phyloP scores from a whole-genome alignment of 2,797 vertebrate genomes.

The Coregonus sp. region DNA sequence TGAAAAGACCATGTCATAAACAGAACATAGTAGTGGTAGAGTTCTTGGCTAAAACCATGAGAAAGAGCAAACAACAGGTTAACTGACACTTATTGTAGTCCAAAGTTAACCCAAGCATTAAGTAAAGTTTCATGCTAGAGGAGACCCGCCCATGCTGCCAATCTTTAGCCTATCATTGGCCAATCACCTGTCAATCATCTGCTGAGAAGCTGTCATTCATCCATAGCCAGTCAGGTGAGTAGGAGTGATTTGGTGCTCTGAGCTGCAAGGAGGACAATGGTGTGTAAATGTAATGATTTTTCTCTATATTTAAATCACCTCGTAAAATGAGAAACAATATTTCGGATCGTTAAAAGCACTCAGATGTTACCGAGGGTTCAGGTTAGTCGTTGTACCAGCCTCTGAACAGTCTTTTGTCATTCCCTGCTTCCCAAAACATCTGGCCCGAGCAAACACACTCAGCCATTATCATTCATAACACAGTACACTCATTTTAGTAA shows the following conservation, averaged over 20 bases:
- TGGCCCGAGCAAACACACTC: neutral
- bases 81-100: neutral
- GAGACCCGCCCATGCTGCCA: neutral
- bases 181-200: constrained; percentile 28
- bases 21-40: no score
- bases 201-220: neutral
- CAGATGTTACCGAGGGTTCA: neutral
- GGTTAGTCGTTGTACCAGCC: neutral
- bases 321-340: neutral
- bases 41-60: no score
- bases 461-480: neutral
- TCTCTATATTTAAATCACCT: neutral
- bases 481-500: neutral
- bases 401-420: neutral
- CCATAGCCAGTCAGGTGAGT: constrained; percentile 19
- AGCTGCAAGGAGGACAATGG: neutral
- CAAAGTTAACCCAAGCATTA: neutral
- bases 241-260: constrained; percentile 33
- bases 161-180: constrained; percentile 35
- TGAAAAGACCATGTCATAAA: no score
- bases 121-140: neutral
- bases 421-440: neutral
- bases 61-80: neutral
- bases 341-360: neutral
- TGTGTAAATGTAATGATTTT: constrained; percentile 21